These are phyloP conservation scores for Apostichopus parvimensis DNA, from an alignment of 35 echinoderm and acorn worm species.

Conservation along the genomic window DNA sequence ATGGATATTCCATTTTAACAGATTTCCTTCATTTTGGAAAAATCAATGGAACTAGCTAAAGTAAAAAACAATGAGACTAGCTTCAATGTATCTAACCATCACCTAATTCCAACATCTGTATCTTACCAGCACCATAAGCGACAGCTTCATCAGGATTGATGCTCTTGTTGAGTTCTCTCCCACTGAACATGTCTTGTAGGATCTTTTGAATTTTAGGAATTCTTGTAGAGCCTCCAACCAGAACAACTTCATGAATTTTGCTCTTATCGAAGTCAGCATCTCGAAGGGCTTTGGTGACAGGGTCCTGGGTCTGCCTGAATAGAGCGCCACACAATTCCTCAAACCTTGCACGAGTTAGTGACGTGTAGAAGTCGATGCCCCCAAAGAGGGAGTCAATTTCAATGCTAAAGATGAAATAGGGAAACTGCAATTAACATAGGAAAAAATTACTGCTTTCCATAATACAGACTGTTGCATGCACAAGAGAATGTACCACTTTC, in stretches of 20 bases:
- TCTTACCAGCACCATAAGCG: constrained; percentile 96
- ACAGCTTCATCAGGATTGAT: constrained; percentile 98
- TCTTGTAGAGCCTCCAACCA: constrained; percentile 91
- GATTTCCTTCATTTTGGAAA: too few relatives aligned
- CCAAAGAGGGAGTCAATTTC: constrained; percentile 34
- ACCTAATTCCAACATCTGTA: too few relatives aligned
- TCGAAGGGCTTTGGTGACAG: constrained; percentile 74
- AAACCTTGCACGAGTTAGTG: constrained; percentile 90
- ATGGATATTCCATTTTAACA: too few relatives aligned
- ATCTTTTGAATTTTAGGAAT: constrained; percentile 86
- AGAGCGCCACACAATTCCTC: constrained; percentile 70
- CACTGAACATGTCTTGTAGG: constrained; percentile 76
- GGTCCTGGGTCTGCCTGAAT: constrained; percentile 77
- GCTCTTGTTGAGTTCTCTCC: constrained; percentile 95
- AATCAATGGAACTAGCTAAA: too few relatives aligned
- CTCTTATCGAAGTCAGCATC: constrained; percentile 71
- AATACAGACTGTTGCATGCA: too few relatives aligned
- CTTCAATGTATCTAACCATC: too few relatives aligned
- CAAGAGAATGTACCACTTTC: too few relatives aligned
- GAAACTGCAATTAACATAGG: too few relatives aligned
- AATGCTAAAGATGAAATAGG: constrained; percentile 50
- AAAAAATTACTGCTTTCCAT: too few relatives aligned
- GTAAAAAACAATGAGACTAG: too few relatives aligned
- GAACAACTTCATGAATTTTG: constrained; percentile 76
- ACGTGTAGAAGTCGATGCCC: constrained; percentile 96